These are phyloP conservation scores for Hypocryptadius cinnamomeus DNA, from an alignment of 2,113 vertebrate species.

Conservation along the genomic window DNA sequence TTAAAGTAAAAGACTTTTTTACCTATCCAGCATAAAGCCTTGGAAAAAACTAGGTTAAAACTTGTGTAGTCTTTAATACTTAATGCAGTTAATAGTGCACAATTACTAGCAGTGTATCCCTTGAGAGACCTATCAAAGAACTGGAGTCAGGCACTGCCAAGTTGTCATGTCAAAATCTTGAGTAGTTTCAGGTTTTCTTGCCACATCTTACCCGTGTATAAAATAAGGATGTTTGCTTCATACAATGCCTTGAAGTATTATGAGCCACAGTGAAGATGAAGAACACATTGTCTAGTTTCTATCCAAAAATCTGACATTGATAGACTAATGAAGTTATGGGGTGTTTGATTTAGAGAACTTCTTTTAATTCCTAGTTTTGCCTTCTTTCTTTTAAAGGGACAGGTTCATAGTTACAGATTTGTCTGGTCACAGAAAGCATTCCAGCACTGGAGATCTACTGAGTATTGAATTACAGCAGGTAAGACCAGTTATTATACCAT, in stretches of 20 bases:
- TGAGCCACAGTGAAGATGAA: not conserved
- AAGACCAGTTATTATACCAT: not conserved
- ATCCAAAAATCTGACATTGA: not conserved
- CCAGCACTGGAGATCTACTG: slow-evolving; percentile 80
- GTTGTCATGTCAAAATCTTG: not conserved
- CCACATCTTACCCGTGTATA: not conserved
- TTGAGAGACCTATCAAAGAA: not conserved
- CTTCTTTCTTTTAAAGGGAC: slow-evolving; percentile 66
- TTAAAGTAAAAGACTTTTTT: not conserved
- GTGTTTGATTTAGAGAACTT: not conserved
- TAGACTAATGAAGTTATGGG: not conserved
- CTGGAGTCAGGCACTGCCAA: not conserved
- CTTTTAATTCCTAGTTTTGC: slow-evolving; percentile 12
- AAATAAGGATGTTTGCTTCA: not conserved
- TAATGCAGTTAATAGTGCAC: not conserved
- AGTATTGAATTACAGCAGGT: slow-evolving; percentile 80
- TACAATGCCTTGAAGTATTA: not conserved
- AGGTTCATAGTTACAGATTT: slow-evolving; percentile 78
- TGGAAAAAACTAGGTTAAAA: not conserved
- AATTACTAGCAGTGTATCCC: not conserved
- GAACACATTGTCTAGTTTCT: not conserved
- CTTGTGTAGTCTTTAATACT: not conserved
- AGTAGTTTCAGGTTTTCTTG: not conserved
- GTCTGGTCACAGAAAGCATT: slow-evolving; percentile 76
- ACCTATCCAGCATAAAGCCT: not conserved